Evolutionary conservation across 2,113 vertebrate genomes (phyloP).

Genomic region (Pogona vitticeps): DNA sequence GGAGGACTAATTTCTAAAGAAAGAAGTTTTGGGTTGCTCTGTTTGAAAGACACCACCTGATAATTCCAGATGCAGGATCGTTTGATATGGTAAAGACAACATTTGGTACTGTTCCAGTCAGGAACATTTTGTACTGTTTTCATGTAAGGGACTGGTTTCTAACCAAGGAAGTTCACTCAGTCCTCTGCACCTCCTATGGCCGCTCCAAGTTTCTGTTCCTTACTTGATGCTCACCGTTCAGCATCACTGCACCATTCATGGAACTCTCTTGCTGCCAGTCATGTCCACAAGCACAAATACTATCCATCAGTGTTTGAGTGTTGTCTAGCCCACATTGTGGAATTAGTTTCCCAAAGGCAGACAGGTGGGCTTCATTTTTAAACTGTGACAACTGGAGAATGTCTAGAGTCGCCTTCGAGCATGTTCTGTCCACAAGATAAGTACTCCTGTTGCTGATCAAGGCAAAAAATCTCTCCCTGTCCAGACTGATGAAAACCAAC

Average conservation of each 20-base stretch:
- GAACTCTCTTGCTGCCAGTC: too few species aligned
- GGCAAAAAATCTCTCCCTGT: not conserved
- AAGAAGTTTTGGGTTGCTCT: not conserved
- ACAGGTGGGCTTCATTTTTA: not conserved
- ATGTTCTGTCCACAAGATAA: not conserved
- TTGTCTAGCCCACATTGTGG: too few species aligned
- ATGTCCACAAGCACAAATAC: too few species aligned
- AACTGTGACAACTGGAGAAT: not conserved
- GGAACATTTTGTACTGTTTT: not conserved
- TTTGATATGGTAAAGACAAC: not conserved
- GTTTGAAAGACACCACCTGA: not conserved
- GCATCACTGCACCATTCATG: not conserved
- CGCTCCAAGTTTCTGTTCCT: not conserved
- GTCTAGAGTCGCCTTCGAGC: not conserved
- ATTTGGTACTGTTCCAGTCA: not conserved
- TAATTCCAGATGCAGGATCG: not conserved
- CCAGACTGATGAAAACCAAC: not conserved
- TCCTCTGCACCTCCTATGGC: not conserved
- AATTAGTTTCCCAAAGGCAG: not conserved
- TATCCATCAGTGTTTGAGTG: too few species aligned
- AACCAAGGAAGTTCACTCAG: not conserved
- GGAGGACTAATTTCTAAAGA: not conserved
- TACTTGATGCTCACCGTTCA: not conserved
- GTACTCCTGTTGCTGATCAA: not conserved
- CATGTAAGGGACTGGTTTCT: not conserved